Evolutionary conservation across 23 tunicate genomes (phyloP).

Genomic region (Trididemnum clinides): DNA sequence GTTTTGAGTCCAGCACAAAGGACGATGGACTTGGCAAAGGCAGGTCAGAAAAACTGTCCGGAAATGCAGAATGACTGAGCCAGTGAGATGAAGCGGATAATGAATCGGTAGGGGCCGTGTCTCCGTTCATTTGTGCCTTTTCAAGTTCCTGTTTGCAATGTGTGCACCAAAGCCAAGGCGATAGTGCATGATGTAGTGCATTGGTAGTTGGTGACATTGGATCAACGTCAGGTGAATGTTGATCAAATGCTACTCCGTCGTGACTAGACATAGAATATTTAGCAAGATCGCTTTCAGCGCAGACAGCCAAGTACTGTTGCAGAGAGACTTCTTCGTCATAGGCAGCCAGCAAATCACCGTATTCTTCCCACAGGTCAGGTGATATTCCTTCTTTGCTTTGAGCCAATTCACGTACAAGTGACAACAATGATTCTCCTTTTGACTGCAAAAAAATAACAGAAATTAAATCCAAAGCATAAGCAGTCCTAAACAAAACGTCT

Average conservation of each 20-base stretch:
- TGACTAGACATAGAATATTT: neutral
- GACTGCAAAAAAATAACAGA: conserved; percentile 55
- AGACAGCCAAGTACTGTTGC: conserved; percentile 35
- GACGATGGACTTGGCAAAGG: conserved; percentile 73
- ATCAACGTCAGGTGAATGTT: neutral
- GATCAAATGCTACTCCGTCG: neutral
- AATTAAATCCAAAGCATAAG: too few species aligned
- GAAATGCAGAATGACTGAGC: conserved; percentile 48
- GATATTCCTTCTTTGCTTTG: conserved; percentile 73
- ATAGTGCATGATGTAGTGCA: conserved; percentile 64
- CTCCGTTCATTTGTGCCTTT: conserved; percentile 34
- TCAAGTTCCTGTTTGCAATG: conserved; percentile 65
- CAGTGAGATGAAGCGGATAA: conserved; percentile 45
- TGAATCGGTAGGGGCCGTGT: neutral
- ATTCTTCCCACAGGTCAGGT: conserved; percentile 87
- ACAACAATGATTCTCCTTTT: conserved; percentile 68
- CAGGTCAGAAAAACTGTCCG: conserved; percentile 54
- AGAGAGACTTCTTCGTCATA: conserved; percentile 64
- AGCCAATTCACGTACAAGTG: conserved; percentile 79
- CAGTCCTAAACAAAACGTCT: too few species aligned
- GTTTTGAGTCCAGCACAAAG: neutral
- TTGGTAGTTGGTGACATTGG: conserved; percentile 24
- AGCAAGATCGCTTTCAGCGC: conserved; percentile 34
- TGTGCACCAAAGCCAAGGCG: conserved; percentile 88
- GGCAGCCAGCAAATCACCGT: conserved; percentile 76